These are phyloP conservation scores for Dermatemys mawii DNA, from an alignment of 2,113 vertebrate genomes.

Conservation along the genomic window DNA sequence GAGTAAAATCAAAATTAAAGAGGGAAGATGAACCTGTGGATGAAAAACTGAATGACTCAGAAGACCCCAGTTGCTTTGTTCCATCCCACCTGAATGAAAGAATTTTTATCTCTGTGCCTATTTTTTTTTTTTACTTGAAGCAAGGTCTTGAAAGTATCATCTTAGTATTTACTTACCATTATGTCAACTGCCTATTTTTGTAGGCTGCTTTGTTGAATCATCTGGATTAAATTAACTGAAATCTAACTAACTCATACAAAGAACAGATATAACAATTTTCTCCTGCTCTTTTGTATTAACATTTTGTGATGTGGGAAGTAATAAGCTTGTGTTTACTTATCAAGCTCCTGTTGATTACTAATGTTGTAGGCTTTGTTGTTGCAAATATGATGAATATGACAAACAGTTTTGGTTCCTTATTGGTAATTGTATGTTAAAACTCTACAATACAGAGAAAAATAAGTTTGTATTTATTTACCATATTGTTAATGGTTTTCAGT, in stretches of 20 bases:
- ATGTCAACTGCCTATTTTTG: neutral
- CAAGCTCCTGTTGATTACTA: neutral
- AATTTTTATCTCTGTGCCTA: neutral
- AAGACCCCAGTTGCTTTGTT: neutral
- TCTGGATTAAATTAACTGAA: constrained; percentile 5
- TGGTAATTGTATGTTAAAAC: neutral
- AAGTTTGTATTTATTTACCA: neutral
- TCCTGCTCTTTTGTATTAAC: constrained; percentile 15
- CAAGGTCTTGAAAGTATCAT: neutral
- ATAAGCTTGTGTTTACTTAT: constrained; percentile 5
- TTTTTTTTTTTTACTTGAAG: neutral
- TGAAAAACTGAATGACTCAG: neutral
- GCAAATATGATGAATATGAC: neutral
- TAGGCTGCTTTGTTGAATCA: constrained; percentile 20
- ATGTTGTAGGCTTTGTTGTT: neutral
- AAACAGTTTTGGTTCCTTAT: neutral
- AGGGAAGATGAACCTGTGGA: neutral
- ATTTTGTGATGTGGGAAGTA: neutral
- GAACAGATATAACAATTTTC: constrained; percentile 3
- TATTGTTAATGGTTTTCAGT: neutral
- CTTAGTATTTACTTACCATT: constrained; percentile 24
- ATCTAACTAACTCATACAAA: neutral
- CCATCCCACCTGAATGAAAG: constrained; percentile 11
- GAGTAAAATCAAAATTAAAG: neutral
- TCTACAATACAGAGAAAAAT: neutral